Evolutionary conservation across 2,113 vertebrate species (phyloP), one percentile per base, ranked within the genome.

Genomic region (Plotosus lineatus): DNA sequence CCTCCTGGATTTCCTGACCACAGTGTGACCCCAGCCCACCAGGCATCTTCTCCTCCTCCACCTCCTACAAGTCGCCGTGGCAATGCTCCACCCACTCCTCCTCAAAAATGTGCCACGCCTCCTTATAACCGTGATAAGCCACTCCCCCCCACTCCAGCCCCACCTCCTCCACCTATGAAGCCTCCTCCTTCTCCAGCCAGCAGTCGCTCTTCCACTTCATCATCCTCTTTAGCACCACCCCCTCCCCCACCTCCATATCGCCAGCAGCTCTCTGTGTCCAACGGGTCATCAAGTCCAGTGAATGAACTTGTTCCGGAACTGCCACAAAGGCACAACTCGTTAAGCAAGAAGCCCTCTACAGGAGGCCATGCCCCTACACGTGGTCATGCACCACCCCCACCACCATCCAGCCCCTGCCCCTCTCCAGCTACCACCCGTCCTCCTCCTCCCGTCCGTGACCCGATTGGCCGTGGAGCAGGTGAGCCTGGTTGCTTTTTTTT

Each of bases 311-410:
- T 94, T 6, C 97, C 96, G 0, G 95, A 97, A 82, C 92, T 98
- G 85, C 96, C 96, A 0, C 95, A 95, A 89, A 95, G 96, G 88
- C 95, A 98, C 89, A 97, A 97, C 91, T 98, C 97, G 21, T 93
- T 97, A 85, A 93, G 95, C 91, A 95, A 94, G 82, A 94, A 95
- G 78, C 95, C 95, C 40, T 93, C 94, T 6, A 93, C 95, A 0
- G 94, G 94, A 83, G 93, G 95, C 80, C 96, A 96, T 84, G 94
- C 91, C 58, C 89, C 92, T 8, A 90, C 94, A 71, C 91, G 96
- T 19, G 91, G 88, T 33, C 92, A 89, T 0, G 92, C 92, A 38
- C 93, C 92, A 0, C 93, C 90, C 0, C 92, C 89, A 78, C 93
- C 69, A 28, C 80, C 51, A 19, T 50, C 42, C 89, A 90, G 0